These are phyloP conservation scores for Ochropleura leucogaster DNA, from an alignment of 2,888 invertebrate genomes.

Conservation along the genomic window DNA sequence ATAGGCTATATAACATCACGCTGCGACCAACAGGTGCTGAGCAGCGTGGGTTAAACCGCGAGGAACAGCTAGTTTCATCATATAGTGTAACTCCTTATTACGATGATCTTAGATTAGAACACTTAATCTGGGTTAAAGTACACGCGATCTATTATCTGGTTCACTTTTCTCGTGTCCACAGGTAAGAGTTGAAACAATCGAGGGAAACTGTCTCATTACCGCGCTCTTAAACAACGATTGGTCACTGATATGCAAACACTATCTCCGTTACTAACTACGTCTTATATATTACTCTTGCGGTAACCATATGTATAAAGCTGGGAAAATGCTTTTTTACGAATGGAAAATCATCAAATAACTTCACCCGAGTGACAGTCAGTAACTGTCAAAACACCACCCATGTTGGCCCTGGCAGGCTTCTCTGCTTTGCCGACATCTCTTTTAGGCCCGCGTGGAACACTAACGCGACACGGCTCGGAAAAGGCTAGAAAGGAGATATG, in stretches of 20 bases:
- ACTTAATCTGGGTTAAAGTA: slow-evolving; percentile 5
- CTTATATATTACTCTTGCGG: not conserved
- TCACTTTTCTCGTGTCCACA: not conserved
- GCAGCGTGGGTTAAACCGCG: too few species aligned
- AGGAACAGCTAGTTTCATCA: slow-evolving; percentile 3
- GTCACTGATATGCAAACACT: slow-evolving; percentile 17
- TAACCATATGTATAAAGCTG: not conserved
- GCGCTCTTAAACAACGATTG: slow-evolving; percentile 17
- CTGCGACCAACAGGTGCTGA: too few species aligned
- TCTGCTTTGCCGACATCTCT: too few species aligned
- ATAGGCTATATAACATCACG: too few species aligned
- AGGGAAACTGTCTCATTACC: slow-evolving; percentile 47
- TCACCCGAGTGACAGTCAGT: too few species aligned
- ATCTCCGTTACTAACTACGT: slow-evolving; percentile 6
- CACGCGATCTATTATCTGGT: not conserved
- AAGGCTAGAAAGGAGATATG: not conserved
- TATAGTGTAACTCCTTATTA: not conserved
- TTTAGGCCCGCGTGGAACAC: too few species aligned
- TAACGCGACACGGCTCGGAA: too few species aligned
- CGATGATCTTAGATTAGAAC: slow-evolving; percentile 21
- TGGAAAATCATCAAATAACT: too few species aligned
- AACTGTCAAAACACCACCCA: too few species aligned
- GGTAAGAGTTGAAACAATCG: slow-evolving; percentile 36
- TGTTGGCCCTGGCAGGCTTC: too few species aligned
- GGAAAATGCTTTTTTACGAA: too few species aligned